Conservation (phyloP, 1,140 invertebrate species). For the Dryas iulia region DNA sequence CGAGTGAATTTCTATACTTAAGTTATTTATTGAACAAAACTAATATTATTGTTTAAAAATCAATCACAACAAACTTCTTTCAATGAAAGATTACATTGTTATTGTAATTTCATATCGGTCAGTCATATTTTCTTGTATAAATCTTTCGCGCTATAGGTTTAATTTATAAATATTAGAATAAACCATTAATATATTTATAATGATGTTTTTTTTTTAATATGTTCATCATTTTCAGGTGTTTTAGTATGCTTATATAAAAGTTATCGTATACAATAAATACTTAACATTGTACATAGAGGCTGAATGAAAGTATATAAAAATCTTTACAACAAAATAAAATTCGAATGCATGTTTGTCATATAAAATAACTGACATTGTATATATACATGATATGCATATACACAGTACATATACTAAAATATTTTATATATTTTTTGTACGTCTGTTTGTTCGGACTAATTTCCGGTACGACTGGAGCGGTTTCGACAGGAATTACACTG, state of each 20-base stretch:
- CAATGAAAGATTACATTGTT: not conserved
- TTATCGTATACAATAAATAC: not conserved
- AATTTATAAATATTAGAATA: constrained; percentile 65
- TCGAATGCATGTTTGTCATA: no score
- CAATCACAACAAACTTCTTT: not conserved
- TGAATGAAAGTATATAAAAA: no score
- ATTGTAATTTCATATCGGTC: constrained; percentile 37
- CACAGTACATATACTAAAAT: no score
- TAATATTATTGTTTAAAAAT: constrained; percentile 7
- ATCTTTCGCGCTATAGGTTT: constrained; percentile 67
- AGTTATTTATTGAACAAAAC: constrained; percentile 72
- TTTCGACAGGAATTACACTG: no score
- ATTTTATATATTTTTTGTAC: no score
- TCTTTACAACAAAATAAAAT: no score
- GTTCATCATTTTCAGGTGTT: not conserved
- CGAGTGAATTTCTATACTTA: constrained; percentile 62
- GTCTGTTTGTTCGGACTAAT: no score
- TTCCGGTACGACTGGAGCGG: no score
- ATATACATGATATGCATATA: no score
- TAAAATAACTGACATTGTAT: no score
- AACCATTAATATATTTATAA: constrained; percentile 33
- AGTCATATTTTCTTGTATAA: constrained; percentile 67
- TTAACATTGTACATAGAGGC: no score
- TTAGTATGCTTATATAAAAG: not conserved
- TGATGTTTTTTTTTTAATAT: not conserved